Evolutionary conservation across 2,113 vertebrate genomes (phyloP).

Genomic region (Tichodroma muraria): DNA sequence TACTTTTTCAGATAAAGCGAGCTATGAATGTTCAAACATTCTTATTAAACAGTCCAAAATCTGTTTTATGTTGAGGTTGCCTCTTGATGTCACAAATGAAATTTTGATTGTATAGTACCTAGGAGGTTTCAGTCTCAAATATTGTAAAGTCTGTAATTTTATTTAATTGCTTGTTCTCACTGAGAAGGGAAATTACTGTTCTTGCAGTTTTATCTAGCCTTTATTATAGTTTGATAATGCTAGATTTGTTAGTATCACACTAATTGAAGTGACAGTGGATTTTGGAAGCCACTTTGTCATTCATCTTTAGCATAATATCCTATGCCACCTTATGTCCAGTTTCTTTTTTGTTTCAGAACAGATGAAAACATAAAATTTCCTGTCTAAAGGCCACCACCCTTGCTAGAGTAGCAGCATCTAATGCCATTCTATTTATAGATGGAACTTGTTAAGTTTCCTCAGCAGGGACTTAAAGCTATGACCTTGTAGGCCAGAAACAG

Average conservation of each 20-base stretch:
- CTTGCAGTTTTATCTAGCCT: neutral
- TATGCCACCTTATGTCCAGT: neutral
- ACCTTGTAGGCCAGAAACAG: conserved; percentile 56
- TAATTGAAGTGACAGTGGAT: neutral
- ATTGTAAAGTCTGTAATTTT: neutral
- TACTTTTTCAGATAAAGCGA: neutral
- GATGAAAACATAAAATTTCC: conserved; percentile 5
- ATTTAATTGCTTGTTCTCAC: neutral
- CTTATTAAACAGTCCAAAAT: neutral
- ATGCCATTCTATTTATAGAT: conserved; percentile 60
- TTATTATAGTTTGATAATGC: neutral
- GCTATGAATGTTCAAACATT: neutral
- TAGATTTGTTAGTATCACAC: neutral
- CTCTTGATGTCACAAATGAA: neutral
- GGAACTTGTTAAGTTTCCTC: conserved; percentile 64
- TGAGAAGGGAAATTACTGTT: neutral
- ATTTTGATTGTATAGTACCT: neutral
- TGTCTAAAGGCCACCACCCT: conserved; percentile 50
- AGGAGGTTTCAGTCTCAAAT: neutral
- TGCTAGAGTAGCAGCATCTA: conserved; percentile 28
- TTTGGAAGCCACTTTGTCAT: neutral
- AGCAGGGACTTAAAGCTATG: conserved; percentile 50
- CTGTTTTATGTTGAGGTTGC: neutral
- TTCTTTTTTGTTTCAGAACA: neutral
- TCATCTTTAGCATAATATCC: neutral